Conservation (phyloP, 2,113 vertebrate genomes). For the Arvicanthis niloticus region DNA sequence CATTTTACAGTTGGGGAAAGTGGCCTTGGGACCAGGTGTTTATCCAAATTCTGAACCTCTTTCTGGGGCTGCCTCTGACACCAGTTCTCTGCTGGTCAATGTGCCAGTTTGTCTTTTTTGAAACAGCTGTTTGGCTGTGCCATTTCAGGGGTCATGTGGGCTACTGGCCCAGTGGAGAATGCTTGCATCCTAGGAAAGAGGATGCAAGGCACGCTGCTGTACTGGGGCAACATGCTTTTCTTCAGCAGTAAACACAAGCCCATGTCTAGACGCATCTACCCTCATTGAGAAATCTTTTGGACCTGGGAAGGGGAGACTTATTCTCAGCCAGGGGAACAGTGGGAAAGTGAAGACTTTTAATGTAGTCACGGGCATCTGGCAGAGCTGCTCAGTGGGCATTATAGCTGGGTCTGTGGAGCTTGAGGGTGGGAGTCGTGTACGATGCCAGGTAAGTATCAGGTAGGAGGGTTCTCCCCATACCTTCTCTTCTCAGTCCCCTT, state of each 20-base stretch:
- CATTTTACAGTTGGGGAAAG: background rate
- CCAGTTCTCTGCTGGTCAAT: background rate
- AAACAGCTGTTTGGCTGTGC: background rate
- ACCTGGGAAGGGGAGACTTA: background rate
- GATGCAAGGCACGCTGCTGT: fast-evolving
- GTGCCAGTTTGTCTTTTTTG: background rate
- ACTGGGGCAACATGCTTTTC: fast-evolving
- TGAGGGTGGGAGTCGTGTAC: background rate
- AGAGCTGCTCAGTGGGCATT: too few species aligned
- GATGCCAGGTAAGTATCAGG: background rate
- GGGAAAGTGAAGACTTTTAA: background rate
- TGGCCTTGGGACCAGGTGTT: background rate
- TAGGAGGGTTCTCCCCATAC: background rate
- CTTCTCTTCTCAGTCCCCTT: background rate
- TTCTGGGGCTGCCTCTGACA: background rate
- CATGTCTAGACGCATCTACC: too few species aligned
- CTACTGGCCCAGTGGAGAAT: too few species aligned
- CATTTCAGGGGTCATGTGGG: background rate
- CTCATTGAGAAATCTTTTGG: background rate
- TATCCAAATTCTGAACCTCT: background rate
- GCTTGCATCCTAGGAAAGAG: fast-evolving
- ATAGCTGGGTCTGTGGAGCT: background rate
- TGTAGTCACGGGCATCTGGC: background rate
- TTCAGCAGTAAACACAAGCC: background rate
- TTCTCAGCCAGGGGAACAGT: background rate